Evolutionary conservation across 2,888 invertebrate genomes (phyloP).

Genomic region (Brachynemurus nebulosus): DNA sequence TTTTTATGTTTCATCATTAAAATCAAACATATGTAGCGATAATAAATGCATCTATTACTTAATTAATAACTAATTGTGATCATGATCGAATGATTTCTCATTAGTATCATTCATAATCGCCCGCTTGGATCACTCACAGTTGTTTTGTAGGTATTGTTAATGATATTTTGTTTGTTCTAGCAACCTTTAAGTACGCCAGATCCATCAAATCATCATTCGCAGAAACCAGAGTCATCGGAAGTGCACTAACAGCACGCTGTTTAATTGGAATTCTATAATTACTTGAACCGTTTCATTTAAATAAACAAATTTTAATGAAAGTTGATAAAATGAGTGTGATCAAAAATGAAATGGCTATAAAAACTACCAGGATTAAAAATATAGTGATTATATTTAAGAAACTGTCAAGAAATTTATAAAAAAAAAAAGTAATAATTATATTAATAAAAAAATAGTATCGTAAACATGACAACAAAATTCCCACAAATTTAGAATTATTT

Average conservation of each 20-base stretch:
- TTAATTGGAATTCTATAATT: slow-evolving; percentile 5
- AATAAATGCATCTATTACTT: too few relatives aligned
- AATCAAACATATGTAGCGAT: too few relatives aligned
- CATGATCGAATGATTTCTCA: too few relatives aligned
- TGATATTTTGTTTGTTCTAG: slow-evolving; percentile 31
- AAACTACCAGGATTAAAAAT: slow-evolving; percentile 6
- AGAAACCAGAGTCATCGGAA: slow-evolving; percentile 71
- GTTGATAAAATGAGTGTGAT: neutral
- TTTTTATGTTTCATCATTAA: too few relatives aligned
- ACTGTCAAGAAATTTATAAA: slow-evolving; percentile 7
- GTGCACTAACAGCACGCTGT: slow-evolving; percentile 46
- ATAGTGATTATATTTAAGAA: slow-evolving; percentile 8
- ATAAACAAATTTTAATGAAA: slow-evolving; percentile 1
- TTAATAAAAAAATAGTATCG: slow-evolving; percentile 2
- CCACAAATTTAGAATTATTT: slow-evolving; percentile 12
- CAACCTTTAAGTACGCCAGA: slow-evolving; percentile 74
- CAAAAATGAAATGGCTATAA: slow-evolving; percentile 1
- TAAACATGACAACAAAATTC: slow-evolving; percentile 4
- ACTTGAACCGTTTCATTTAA: slow-evolving; percentile 6
- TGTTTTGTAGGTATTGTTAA: too few relatives aligned
- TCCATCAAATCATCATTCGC: slow-evolving; percentile 67
- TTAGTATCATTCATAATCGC: too few relatives aligned
- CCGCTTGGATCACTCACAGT: too few relatives aligned
- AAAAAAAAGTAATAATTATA: slow-evolving; percentile 3
- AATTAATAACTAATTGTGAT: too few relatives aligned